Base-by-base conservation (phyloP, 2,113 vertebrate genomes). In the Lanius collurio region DNA sequence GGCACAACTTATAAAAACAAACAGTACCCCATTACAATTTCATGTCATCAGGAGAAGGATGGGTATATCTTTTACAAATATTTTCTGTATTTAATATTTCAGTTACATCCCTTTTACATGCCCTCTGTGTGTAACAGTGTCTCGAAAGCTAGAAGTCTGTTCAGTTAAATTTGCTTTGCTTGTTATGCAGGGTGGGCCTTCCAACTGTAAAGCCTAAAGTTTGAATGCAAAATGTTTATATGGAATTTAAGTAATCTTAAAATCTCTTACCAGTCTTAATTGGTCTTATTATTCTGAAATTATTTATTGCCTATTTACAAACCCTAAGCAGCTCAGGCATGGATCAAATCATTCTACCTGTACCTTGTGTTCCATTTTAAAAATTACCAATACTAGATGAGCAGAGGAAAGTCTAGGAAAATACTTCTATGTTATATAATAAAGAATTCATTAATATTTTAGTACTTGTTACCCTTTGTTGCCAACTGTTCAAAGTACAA, bases 391-490 rank as follows among this genome's bases (percentile, higher is more conserved):
- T 15, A 56, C 52, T 6, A 89, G 69, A 93, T 88, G 9, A 18
- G 23, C 15, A 81, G 14, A 92, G 50, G 35, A 37, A 82, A 85
- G n/a, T 76, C n/a, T 13, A 90, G 20, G 47, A 37, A 67, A 93
- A 91, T 41, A 35, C 52, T 70, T 86, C 62, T 49, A 39, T 59
- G 33, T 73, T 55, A 33, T 20, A 86, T 42, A 26, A 49, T 35
- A 60, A 89, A 42, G 11, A 20, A 39, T 77, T 59, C 84, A 89
- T 53, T 84, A 85, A 70, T 44, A 92, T 56, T 23, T 70, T 5
- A 82, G 75, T 59, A 37, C 33, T 87, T 78, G 55, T 90, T 96
- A 87, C 47, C 57, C 57, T 90, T 94, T 92, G 62, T 73, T 67
- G 44, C 33, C 50, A 94, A 78, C 23, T 91, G 64, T 77, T 88